Conservation (phyloP, 2,888 invertebrate species). For the Tenthredo scrophulariae region DNA sequence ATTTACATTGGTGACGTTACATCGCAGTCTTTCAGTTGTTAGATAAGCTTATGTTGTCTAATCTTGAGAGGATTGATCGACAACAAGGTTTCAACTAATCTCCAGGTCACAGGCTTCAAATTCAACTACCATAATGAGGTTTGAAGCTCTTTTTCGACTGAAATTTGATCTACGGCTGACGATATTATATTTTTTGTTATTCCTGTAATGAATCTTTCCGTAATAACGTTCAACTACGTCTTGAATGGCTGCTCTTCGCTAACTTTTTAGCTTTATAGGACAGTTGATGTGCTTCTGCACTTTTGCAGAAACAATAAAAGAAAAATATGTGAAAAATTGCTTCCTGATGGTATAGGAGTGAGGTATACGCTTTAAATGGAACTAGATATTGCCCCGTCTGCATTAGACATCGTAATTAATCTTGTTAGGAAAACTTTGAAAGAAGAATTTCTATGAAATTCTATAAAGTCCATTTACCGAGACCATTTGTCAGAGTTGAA, state of each 20-base stretch:
- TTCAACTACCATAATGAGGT: not conserved
- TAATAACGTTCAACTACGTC: not conserved
- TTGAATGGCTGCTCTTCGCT: not conserved
- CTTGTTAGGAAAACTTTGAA: slow-evolving; percentile 1
- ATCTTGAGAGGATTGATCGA: not conserved
- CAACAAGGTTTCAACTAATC: not conserved
- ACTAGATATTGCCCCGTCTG: not conserved
- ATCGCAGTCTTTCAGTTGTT: not conserved
- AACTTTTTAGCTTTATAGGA: not conserved
- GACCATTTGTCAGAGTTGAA: slow-evolving; percentile 18
- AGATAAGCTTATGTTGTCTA: not conserved
- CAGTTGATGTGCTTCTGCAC: not conserved
- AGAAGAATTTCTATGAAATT: slow-evolving; percentile 27
- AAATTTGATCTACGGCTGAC: not conserved
- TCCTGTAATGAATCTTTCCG: not conserved
- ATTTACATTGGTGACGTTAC: not conserved
- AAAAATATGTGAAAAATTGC: not conserved
- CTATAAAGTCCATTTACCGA: slow-evolving; percentile 34
- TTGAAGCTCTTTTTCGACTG: not conserved
- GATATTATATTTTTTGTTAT: not conserved
- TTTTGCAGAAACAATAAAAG: not conserved
- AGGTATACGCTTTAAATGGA: not conserved
- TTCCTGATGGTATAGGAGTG: not conserved
- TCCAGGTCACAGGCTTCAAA: not conserved
- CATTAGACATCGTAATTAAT: slow-evolving; percentile 24